Evolutionary conservation across 2,888 invertebrate genomes (phyloP), one percentile per base, ranked within the genome.

Genomic region (Drosophila stalkeri): DNA sequence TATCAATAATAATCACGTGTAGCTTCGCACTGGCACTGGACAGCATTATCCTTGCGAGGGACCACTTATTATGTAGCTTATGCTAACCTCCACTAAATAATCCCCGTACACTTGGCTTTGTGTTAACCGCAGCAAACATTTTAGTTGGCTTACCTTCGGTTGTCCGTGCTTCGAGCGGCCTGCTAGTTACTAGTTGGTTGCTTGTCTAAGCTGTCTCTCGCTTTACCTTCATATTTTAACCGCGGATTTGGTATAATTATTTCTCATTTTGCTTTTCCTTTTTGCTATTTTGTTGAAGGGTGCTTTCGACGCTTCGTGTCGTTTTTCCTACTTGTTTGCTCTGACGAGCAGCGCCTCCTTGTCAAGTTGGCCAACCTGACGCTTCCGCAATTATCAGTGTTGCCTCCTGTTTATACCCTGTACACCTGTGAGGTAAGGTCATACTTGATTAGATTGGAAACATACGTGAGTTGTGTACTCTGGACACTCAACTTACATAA

Each of bases 171-270:
- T 51, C 62, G 66, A 37, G 57, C 64, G 35, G 54, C 20, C 27
- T 16, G 39, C 54, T 59, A 52, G 54, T 62, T 16, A 23, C 54
- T 59, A 52, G 54, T 62, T 71, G 23, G 67, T 12, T 52, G 33
- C 63, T 14, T 52, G 33, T 31, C 46, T 39, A 46, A 54, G 51
- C 52, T 47, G 41, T 41, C 37, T 52, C 62, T 60, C 56, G 73
- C 57, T 78, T 78, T 78, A 76, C 80, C 87, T 79, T 81, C 81
- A 74, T 84, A 81, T 86, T 81, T 83, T 81, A 69, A 75, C 67
- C 77, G 75, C 89, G 86, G 82, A 89, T 89, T 87, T 87, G 87
- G 82, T 86, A 87, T 87, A 84, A 87, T 89, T 89, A 87, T 89
- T 89, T 88, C 86, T 80, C 78, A 80, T 80, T 84, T 84, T 80